Evolutionary conservation across 2,797 vertebrate genomes (phyloP).

Genomic region (Masticophis lateralis): DNA sequence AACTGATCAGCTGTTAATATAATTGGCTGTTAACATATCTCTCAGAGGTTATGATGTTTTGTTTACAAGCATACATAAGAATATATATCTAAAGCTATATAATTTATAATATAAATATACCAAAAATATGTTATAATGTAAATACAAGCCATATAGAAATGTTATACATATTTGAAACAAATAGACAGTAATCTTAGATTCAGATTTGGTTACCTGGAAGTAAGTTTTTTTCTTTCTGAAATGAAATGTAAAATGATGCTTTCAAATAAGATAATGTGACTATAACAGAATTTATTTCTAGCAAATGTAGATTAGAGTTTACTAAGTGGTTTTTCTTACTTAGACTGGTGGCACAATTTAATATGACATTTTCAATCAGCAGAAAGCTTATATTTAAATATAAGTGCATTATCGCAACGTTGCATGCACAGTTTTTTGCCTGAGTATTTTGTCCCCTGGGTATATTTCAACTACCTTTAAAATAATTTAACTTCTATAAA

Average conservation of each 20-base stretch:
- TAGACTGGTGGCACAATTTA: not conserved
- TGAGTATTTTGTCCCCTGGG: not conserved
- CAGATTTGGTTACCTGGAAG: not conserved
- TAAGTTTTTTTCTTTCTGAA: not conserved
- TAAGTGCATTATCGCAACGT: constrained; percentile 21
- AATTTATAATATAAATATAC: not conserved
- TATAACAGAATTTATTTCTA: constrained; percentile 15
- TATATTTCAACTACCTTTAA: constrained; percentile 18
- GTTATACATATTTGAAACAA: not conserved
- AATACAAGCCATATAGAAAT: not conserved
- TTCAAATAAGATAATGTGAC: not conserved
- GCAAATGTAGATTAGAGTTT: not conserved
- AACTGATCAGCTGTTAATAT: not conserved
- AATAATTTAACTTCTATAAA: not conserved
- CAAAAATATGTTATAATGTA: not conserved
- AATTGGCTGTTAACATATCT: not conserved
- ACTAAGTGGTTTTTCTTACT: constrained; percentile 16
- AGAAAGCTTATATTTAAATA: constrained; percentile 9
- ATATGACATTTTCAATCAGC: not conserved
- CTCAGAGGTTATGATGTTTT: not conserved
- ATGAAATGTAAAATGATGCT: not conserved
- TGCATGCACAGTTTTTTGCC: constrained; percentile 8
- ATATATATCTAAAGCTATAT: not conserved
- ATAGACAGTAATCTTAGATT: not conserved
- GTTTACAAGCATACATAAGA: not conserved